Percentiles rank a stretch among this genome's conserved stretches.
Evolutionary conservation across 2,797 vertebrate genomes (phyloP).

Genomic region (Spinus olivaceus): DNA sequence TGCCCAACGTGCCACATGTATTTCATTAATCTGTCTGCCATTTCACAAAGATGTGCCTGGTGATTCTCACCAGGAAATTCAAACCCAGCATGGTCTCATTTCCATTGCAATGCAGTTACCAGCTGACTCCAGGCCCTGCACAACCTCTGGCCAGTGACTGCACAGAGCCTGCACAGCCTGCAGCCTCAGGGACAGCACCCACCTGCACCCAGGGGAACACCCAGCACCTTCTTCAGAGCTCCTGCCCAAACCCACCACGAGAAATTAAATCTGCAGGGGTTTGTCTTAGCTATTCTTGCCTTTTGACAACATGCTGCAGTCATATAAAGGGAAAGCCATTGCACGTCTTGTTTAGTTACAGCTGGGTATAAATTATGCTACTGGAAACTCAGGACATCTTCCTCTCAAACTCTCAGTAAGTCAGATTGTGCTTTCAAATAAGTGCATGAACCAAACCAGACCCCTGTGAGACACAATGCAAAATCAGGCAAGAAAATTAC

Average conservation of each 20-base stretch:
- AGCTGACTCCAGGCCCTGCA: not conserved
- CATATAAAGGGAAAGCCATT: not conserved
- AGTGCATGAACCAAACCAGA: not conserved
- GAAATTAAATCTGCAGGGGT: not conserved
- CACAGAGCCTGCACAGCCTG: not conserved
- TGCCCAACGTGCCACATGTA: not conserved
- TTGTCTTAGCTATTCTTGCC: fast-evolving
- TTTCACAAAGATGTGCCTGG: not conserved
- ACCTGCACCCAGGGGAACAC: not conserved
- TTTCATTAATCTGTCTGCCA: not conserved
- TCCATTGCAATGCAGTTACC: not conserved
- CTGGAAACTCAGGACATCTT: not conserved
- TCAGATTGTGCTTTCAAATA: not conserved
- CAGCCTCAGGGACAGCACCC: not conserved
- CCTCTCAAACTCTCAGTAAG: not conserved
- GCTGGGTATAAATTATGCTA: not conserved
- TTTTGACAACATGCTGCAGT: not conserved
- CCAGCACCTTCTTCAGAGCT: not conserved
- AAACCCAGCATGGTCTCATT: not conserved
- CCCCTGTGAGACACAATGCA: not conserved
- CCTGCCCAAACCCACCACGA: not conserved
- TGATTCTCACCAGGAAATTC: not conserved
- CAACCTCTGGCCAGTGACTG: not conserved
- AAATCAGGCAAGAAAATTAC: not conserved
- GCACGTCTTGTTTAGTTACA: not conserved